These are phyloP conservation scores for Cephonodes hylas DNA, from an alignment of 2,888 invertebrate species.

Conservation along the genomic window DNA sequence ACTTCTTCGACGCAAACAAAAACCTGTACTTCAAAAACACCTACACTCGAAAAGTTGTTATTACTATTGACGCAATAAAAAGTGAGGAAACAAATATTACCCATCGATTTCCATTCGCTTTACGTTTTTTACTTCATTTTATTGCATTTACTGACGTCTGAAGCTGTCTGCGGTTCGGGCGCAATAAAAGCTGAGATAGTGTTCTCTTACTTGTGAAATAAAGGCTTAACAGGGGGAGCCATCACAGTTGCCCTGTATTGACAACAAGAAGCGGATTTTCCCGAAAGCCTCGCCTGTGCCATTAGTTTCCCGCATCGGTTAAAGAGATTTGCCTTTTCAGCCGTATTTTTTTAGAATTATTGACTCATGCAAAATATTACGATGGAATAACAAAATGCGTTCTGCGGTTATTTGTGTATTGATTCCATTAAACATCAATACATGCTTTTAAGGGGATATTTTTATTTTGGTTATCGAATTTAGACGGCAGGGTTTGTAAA, in stretches of 20 bases:
- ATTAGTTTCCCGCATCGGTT: slow-evolving; percentile 80
- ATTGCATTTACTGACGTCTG: slow-evolving; percentile 57
- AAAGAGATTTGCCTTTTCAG: slow-evolving; percentile 77
- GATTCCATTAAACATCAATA: slow-evolving; percentile 16
- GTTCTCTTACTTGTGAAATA: slow-evolving; percentile 71
- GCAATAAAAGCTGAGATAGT: slow-evolving; percentile 75
- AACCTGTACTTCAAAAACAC: not conserved
- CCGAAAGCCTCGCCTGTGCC: slow-evolving; percentile 79
- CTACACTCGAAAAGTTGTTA: not conserved
- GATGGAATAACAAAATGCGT: slow-evolving; percentile 49
- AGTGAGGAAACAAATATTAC: slow-evolving; percentile 19
- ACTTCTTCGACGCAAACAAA: not conserved
- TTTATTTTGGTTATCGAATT: not conserved
- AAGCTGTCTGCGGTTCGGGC: slow-evolving; percentile 52
- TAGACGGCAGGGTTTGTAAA: no score
- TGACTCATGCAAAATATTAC: slow-evolving; percentile 66
- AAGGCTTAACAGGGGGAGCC: slow-evolving; percentile 77
- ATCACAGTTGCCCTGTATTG: slow-evolving; percentile 78
- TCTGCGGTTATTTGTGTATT: slow-evolving; percentile 23
- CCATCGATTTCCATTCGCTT: slow-evolving; percentile 42
- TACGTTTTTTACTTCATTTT: slow-evolving; percentile 46
- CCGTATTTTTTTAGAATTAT: slow-evolving; percentile 73
- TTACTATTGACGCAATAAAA: not conserved
- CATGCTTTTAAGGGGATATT: not conserved
- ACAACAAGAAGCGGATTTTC: slow-evolving; percentile 80